Evolutionary conservation across 2,888 invertebrate genomes (phyloP).

Genomic region (Ochropleura leucogaster): DNA sequence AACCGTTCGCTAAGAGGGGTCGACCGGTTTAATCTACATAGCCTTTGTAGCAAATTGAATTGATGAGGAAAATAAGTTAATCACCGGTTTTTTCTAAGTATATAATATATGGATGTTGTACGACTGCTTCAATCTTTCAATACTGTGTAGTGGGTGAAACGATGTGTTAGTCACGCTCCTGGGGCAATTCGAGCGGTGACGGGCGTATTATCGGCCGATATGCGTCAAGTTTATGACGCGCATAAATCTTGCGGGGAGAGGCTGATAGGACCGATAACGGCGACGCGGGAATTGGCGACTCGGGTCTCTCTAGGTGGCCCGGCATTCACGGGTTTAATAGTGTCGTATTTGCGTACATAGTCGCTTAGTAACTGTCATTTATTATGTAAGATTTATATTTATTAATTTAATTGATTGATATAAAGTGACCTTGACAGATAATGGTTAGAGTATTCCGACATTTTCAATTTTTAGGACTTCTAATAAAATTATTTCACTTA

Average conservation of each 20-base stretch:
- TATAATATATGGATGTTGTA: slow-evolving; percentile 33
- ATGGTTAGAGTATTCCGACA: slow-evolving; percentile 5
- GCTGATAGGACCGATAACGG: slow-evolving; percentile 67
- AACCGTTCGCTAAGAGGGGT: slow-evolving; percentile 69
- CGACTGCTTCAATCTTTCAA: slow-evolving; percentile 34
- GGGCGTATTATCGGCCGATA: slow-evolving; percentile 70
- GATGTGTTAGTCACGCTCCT: slow-evolving; percentile 67
- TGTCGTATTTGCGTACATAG: slow-evolving; percentile 32
- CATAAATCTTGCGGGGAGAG: slow-evolving; percentile 73
- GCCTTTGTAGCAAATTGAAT: slow-evolving; percentile 60
- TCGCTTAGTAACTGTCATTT: slow-evolving; percentile 46
- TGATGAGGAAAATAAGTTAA: slow-evolving; percentile 54
- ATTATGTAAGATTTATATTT: slow-evolving; percentile 49
- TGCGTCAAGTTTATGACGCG: slow-evolving; percentile 77
- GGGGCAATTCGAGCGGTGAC: slow-evolving; percentile 59
- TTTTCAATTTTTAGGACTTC: slow-evolving; percentile 11
- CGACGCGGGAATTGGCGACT: slow-evolving; percentile 61
- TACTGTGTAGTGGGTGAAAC: slow-evolving; percentile 46
- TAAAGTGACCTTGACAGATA: slow-evolving; percentile 29
- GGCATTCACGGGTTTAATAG: slow-evolving; percentile 58
- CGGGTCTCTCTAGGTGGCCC: slow-evolving; percentile 66
- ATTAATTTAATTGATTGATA: slow-evolving; percentile 49
- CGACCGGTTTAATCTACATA: slow-evolving; percentile 66
- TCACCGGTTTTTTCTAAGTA: slow-evolving; percentile 41
- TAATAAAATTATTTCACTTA: slow-evolving; percentile 13